Evolutionary conservation across 2,113 vertebrate species (phyloP).

Genomic region (Nansenia antarctica): DNA sequence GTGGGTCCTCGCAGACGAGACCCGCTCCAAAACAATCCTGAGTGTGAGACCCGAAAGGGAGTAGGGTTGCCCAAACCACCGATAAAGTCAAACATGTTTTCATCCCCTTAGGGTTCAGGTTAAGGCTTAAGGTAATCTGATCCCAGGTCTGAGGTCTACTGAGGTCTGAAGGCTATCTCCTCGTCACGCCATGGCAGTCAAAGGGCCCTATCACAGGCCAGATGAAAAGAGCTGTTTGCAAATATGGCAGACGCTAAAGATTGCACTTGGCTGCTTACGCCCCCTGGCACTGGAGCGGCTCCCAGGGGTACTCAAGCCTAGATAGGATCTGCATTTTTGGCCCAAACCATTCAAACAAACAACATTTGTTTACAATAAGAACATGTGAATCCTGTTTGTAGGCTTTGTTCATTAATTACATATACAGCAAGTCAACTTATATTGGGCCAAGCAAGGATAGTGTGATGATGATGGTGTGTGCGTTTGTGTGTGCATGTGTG

Average conservation of each 20-base stretch:
- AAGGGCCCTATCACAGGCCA: conserved; percentile 51
- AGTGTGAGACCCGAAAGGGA: not conserved
- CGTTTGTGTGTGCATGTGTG: not conserved
- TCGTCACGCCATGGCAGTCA: conserved; percentile 62
- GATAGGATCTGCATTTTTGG: conserved; percentile 55
- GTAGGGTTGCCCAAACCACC: too few species aligned
- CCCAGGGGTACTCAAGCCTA: conserved; percentile 48
- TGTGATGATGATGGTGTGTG: too few species aligned
- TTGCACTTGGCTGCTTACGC: conserved; percentile 61
- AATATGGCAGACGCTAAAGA: conserved; percentile 45
- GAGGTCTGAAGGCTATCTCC: conserved; percentile 54
- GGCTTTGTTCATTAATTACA: not conserved
- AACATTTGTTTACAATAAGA: conserved; percentile 35
- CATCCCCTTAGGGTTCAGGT: not conserved
- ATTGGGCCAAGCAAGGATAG: too few species aligned
- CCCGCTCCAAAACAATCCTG: not conserved
- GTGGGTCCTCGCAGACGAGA: not conserved
- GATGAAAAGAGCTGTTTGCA: conserved; percentile 65
- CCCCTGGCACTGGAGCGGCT: conserved; percentile 52
- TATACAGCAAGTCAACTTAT: not conserved
- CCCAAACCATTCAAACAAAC: conserved; percentile 61
- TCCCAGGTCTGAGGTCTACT: conserved; percentile 62
- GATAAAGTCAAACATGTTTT: not conserved
- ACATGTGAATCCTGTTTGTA: not conserved
- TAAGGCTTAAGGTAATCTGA: conserved; percentile 39